Evolutionary conservation across 2,797 vertebrate genomes (phyloP).

Genomic region (Enteromius thamalakanensis): DNA sequence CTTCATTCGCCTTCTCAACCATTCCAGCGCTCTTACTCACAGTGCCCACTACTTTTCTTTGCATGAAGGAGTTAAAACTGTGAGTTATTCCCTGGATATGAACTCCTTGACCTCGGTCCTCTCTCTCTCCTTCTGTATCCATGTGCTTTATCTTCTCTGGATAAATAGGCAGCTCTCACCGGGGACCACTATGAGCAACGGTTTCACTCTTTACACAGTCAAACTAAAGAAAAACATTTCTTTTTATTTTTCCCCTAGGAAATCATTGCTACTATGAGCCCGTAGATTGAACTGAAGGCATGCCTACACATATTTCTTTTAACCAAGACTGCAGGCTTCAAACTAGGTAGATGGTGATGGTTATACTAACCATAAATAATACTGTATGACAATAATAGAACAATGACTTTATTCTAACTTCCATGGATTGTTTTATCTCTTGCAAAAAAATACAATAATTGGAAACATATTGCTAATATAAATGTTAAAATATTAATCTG

Average conservation of each 20-base stretch:
- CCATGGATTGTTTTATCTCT: background rate
- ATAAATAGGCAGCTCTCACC: slow-evolving; percentile 36
- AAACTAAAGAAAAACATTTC: slow-evolving; percentile 18
- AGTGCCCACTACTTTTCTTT: background rate
- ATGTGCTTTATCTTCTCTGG: slow-evolving; percentile 26
- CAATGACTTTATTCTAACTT: background rate
- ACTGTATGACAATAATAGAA: background rate
- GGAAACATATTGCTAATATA: background rate
- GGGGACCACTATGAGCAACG: slow-evolving; percentile 20
- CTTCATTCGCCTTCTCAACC: slow-evolving; percentile 1
- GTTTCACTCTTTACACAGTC: slow-evolving; percentile 18
- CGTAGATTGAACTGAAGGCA: background rate
- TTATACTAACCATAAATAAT: background rate
- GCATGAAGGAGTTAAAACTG: slow-evolving; percentile 30
- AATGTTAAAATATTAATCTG: background rate
- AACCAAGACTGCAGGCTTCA: background rate
- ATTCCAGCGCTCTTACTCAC: slow-evolving; percentile 5
- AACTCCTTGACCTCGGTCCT: slow-evolving; percentile 48
- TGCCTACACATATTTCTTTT: background rate
- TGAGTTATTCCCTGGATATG: slow-evolving; percentile 37
- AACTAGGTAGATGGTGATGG: background rate
- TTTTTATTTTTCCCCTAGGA: slow-evolving; percentile 28
- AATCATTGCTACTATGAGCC: slow-evolving; percentile 42
- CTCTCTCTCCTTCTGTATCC: background rate
- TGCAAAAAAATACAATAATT: background rate